These are phyloP conservation scores for Pangasius sanitwongsei DNA, from an alignment of 2,797 vertebrate species.

Conservation along the genomic window DNA sequence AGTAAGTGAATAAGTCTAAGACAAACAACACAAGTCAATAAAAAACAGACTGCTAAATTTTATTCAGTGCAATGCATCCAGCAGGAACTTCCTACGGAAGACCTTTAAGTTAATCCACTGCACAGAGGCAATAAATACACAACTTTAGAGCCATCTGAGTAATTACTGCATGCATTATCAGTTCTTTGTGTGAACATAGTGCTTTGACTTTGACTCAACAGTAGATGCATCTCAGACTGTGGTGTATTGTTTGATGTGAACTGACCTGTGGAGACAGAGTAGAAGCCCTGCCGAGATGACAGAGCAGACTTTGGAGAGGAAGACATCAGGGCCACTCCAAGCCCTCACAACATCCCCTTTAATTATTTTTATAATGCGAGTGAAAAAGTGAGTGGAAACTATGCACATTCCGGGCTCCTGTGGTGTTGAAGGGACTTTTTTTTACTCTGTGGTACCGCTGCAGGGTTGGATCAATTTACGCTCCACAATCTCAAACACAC, in stretches of 20 bases:
- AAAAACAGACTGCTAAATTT: slow-evolving; percentile 1
- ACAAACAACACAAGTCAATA: slow-evolving; percentile 7
- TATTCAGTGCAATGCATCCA: neutral
- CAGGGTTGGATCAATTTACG: slow-evolving; percentile 61
- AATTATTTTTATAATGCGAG: slow-evolving; percentile 75
- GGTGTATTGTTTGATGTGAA: slow-evolving; percentile 55
- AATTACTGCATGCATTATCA: slow-evolving; percentile 20
- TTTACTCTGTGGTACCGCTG: slow-evolving; percentile 48
- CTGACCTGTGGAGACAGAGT: slow-evolving; percentile 64
- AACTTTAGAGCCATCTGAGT: neutral
- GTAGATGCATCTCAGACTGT: slow-evolving; percentile 46
- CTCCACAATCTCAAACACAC: slow-evolving; percentile 45
- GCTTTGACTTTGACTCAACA: slow-evolving; percentile 33
- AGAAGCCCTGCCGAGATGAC: slow-evolving; percentile 69
- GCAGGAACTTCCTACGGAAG: neutral
- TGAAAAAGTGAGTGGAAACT: slow-evolving; percentile 76
- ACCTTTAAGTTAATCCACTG: neutral
- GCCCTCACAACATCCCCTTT: slow-evolving; percentile 70
- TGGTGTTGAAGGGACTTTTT: slow-evolving; percentile 57
- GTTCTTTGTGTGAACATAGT: slow-evolving; percentile 25
- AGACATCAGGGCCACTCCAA: slow-evolving; percentile 65
- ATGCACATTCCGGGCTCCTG: slow-evolving; percentile 67
- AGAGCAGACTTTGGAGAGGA: slow-evolving; percentile 57
- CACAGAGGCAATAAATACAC: neutral
- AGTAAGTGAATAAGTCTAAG: slow-evolving; percentile 6